Percentiles rank a stretch among this genome's conserved stretches.
Conservation (phyloP, 2,888 invertebrate species). For the Mythimna albipuncta region DNA sequence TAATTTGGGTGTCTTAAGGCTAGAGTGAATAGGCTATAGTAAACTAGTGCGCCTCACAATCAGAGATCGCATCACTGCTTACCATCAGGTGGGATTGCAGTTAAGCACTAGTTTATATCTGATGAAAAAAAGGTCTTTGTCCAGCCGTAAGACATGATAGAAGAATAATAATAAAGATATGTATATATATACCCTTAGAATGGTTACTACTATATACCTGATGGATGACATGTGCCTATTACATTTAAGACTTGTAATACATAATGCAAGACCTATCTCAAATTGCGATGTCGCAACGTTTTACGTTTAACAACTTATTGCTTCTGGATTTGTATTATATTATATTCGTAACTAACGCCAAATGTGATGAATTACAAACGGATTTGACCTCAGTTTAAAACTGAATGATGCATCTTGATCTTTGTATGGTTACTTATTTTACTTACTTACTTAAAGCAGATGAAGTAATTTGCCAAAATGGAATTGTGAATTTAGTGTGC, state of each 20-base stretch:
- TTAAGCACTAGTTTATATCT: no score
- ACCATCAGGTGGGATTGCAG: no score
- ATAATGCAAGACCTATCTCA: neutral
- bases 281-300: slow-evolving; percentile 13
- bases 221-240: neutral
- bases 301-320: neutral
- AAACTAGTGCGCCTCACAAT: no score
- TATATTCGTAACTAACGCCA: slow-evolving; percentile 4
- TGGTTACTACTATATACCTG: no score
- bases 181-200: no score
- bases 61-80: no score
- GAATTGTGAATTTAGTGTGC: neutral
- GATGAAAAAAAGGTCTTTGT: no score
- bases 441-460: neutral
- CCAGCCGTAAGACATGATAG: no score
- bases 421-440: neutral
- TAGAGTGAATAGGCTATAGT: no score
- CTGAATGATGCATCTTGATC: neutral
- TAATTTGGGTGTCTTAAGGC: no score
- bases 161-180: no score
- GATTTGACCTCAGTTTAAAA: neutral
- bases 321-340: slow-evolving; percentile 7
- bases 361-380: neutral
- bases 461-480: neutral
- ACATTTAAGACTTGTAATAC: neutral